Conservation (phyloP, 2,113 vertebrate genomes). For the Mirounga angustirostris region DNA sequence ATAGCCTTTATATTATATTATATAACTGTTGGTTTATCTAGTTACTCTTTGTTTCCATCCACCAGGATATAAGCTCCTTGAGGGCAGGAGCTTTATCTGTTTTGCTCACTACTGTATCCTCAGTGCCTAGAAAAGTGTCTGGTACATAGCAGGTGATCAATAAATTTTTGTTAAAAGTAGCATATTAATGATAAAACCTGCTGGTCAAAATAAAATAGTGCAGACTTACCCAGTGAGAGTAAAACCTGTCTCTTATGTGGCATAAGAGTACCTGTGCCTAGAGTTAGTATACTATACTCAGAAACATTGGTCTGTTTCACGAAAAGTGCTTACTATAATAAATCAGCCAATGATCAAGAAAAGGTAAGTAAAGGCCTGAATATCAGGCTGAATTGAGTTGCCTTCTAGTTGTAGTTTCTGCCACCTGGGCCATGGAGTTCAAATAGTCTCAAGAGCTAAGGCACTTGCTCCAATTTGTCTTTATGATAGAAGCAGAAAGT, state of each 20-base stretch:
- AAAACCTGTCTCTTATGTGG: background rate
- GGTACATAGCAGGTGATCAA: background rate
- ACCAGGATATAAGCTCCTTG: background rate
- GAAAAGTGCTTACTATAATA: background rate
- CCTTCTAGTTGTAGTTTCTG: constrained; percentile 32
- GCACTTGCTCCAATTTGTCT: constrained; percentile 48
- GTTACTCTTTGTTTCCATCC: background rate
- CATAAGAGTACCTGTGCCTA: background rate
- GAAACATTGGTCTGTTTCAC: background rate
- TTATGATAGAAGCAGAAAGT: constrained; percentile 57
- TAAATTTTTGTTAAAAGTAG: constrained; percentile 34
- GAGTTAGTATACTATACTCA: background rate
- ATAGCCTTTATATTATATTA: background rate
- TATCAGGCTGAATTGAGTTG: background rate
- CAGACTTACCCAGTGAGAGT: background rate
- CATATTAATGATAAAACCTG: background rate
- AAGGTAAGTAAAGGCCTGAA: background rate
- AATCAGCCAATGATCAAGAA: background rate
- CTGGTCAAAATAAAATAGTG: background rate
- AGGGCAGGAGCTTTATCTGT: background rate
- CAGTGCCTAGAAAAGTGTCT: background rate
- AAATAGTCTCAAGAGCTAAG: constrained; percentile 58
- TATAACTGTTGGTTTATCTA: constrained; percentile 16
- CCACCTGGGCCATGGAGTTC: background rate
- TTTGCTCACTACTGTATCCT: background rate